A percentile compares a stretch with the other conserved stretches of the same genome.
Conservation (phyloP, 1,140 invertebrate species). For the Dolichoris vasculosae region DNA sequence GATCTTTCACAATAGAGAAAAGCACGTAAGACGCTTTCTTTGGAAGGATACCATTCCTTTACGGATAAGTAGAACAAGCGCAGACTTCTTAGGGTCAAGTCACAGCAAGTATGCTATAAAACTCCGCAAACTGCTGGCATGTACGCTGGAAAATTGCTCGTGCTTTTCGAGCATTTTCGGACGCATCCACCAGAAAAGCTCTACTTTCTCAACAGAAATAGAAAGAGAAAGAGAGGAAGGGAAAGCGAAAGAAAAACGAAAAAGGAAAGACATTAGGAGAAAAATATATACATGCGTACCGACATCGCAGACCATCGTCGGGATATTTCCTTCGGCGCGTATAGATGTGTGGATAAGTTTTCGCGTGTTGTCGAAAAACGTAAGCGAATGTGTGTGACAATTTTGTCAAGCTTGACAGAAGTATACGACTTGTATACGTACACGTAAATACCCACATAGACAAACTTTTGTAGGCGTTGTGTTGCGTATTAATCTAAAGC, state of each 20-base stretch:
- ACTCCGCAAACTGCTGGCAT: constrained; percentile 11
- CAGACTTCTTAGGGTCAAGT: constrained; percentile 24
- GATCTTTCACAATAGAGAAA: neutral
- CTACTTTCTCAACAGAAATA: neutral
- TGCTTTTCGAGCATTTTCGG: neutral
- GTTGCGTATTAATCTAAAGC: no score
- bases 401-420: no score
- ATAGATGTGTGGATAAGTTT: neutral
- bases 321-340: neutral
- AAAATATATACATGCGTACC: neutral
- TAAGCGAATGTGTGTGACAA: no score
- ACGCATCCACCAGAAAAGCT: neutral
- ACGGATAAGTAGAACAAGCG: neutral
- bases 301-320: neutral
- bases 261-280: neutral
- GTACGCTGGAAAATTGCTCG: neutral
- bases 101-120: neutral
- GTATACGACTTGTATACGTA: neutral
- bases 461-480: neutral
- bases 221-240: neutral
- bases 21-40: no score
- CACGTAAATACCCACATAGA: neutral
- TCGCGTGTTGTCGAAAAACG: neutral
- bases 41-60: neutral
- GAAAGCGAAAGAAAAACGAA: neutral